Conservation (phyloP, 2,113 vertebrate species). For the Vulpes vulpes region DNA sequence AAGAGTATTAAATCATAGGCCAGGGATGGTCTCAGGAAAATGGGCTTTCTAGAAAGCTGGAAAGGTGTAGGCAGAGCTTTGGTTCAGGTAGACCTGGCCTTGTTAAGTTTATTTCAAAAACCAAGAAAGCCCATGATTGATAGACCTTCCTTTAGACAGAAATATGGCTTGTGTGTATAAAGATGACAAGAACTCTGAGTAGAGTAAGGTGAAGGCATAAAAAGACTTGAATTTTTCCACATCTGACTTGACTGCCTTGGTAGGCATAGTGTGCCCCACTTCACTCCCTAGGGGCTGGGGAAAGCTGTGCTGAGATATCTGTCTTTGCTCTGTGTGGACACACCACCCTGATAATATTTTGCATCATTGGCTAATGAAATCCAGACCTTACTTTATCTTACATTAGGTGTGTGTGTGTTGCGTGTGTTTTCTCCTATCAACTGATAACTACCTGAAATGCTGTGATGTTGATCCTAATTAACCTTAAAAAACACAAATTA, state of each 20-base stretch:
- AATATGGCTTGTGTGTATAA: neutral
- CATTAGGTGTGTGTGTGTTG: neutral
- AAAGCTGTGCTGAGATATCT: neutral
- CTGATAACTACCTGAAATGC: neutral
- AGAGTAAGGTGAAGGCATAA: neutral
- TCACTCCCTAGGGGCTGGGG: neutral
- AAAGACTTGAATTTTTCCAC: neutral
- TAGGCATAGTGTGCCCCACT: neutral
- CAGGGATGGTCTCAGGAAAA: conserved; percentile 7
- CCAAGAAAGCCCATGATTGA: neutral
- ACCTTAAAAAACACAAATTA: conserved; percentile 53
- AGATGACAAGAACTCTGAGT: neutral
- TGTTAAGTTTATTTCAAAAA: conserved; percentile 54
- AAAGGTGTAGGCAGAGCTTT: neutral
- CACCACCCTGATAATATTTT: neutral
- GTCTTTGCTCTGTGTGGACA: neutral
- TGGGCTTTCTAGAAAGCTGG: conserved; percentile 30
- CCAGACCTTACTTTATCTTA: neutral
- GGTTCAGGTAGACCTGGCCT: neutral
- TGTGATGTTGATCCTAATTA: conserved; percentile 37
- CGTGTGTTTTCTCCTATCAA: neutral
- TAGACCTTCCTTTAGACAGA: neutral
- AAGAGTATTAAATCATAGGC: neutral
- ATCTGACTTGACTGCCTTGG: neutral
- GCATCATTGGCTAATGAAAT: neutral